Conservation (phyloP, 1,140 invertebrate species). For the Drosophila nannoptera region DNA sequence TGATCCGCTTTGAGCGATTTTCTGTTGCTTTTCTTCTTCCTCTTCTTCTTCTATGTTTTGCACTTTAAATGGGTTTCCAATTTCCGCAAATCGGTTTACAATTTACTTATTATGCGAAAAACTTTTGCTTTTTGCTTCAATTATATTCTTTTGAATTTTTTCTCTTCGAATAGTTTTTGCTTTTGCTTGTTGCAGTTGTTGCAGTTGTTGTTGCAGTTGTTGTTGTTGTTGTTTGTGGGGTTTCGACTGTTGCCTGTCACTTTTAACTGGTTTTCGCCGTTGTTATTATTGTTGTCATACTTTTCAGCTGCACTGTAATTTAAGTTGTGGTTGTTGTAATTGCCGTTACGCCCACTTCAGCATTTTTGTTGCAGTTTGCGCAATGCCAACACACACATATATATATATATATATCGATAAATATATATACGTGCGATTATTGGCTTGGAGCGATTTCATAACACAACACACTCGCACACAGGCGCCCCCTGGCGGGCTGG, state of each 20-base stretch:
- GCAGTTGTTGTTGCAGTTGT: background rate
- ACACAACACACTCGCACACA: background rate
- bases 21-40: background rate
- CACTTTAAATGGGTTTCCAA: conserved; percentile 35
- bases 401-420: conserved; percentile 17
- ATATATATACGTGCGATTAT: conserved; percentile 2
- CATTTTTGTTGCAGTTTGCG: background rate
- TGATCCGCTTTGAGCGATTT: conserved; percentile 13
- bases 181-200: conserved; percentile 17
- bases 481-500: too few relatives aligned
- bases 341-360: conserved; percentile 54
- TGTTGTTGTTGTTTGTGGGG: background rate
- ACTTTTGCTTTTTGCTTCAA: conserved; percentile 18
- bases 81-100: conserved; percentile 48
- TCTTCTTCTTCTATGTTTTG: background rate
- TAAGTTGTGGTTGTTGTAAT: conserved; percentile 57
- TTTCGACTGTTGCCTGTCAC: conserved; percentile 55
- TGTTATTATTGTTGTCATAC: conserved; percentile 46
- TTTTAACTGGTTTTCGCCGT: conserved; percentile 68
- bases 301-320: conserved; percentile 74
- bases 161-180: conserved; percentile 58
- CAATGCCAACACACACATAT: conserved; percentile 18
- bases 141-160: conserved; percentile 5
- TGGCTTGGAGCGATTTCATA: too few relatives aligned
- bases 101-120: conserved; percentile 30